Evolutionary conservation across 2,113 vertebrate species (phyloP).

Genomic region (Gopherus evgoodei): DNA sequence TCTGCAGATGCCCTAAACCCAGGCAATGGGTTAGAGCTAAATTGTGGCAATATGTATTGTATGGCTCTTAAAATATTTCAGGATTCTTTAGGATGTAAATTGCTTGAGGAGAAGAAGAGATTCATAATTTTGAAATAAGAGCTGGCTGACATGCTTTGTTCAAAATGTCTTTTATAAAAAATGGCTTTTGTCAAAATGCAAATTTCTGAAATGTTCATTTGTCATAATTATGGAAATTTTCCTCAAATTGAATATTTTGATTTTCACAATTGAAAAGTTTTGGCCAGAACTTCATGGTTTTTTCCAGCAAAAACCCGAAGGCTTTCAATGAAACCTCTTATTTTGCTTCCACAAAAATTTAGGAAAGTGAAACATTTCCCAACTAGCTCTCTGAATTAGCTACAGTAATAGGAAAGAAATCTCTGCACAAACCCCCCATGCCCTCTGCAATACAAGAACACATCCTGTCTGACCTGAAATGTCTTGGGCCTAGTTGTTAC

Average conservation of each 20-base stretch:
- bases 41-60: no score
- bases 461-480: neutral
- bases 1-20: neutral
- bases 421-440: constrained; percentile 41
- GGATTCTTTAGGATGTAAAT: neutral
- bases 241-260: no score
- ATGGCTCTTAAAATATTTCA: no score
- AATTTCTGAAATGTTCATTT: no score
- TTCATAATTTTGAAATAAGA: neutral
- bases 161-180: no score
- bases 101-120: neutral
- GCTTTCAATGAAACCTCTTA: neutral
- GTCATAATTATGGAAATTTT: no score
- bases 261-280: constrained; percentile 7
- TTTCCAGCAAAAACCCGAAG: neutral
- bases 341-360: neutral
- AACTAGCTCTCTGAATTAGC: neutral
- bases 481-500: neutral
- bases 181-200: no score
- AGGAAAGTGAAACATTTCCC: neutral
- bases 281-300: neutral
- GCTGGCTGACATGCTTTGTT: no score
- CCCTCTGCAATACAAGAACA: neutral
- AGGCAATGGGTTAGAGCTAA: no score
- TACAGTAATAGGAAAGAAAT: constrained; percentile 13